Percentiles rank a stretch among this genome's conserved stretches.
These are phyloP conservation scores for Holcopasites calliopsidis DNA, from an alignment of 1,140 invertebrate species.

Conservation along the genomic window DNA sequence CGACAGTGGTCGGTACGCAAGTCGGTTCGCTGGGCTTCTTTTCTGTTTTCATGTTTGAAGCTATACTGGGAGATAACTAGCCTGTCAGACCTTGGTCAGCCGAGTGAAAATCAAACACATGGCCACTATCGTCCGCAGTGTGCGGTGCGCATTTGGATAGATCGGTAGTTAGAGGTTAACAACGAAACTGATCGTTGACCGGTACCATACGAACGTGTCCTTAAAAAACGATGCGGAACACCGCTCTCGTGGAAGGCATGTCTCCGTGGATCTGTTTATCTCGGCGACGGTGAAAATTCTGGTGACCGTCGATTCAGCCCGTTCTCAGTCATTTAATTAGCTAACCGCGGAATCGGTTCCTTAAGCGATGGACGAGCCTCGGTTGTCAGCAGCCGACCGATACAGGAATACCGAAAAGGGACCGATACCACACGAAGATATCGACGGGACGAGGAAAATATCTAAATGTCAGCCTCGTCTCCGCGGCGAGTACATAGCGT, in stretches of 20 bases:
- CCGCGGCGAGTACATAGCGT: conserved; percentile 57
- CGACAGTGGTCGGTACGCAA: conserved; percentile 71
- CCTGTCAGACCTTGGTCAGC: conserved; percentile 57
- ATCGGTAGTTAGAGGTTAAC: conserved; percentile 45
- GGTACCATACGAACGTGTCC: conserved; percentile 8
- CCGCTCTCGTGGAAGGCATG: conserved; percentile 35
- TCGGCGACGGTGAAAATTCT: conserved; percentile 2
- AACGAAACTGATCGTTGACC: conserved; percentile 29
- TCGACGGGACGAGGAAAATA: conserved; percentile 47
- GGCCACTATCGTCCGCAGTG: conserved; percentile 47
- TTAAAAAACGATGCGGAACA: conserved; percentile 12
- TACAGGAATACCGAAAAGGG: conserved; percentile 24
- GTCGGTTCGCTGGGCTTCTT: conserved; percentile 76
- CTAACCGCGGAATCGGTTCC: conserved; percentile 33
- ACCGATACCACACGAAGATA: conserved; percentile 31
- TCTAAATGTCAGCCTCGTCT: conserved; percentile 66
- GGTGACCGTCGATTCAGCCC: conserved; percentile 14
- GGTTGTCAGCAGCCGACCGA: conserved; percentile 37
- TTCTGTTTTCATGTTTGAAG: conserved; percentile 77
- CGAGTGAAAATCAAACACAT: conserved; percentile 51
- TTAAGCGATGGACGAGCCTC: conserved; percentile 28
- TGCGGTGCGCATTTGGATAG: conserved; percentile 14
- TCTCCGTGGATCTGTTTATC: conserved; percentile 8
- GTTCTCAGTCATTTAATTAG: conserved; percentile 25
- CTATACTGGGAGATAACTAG: conserved; percentile 24